A percentile compares a stretch with the other conserved stretches of the same genome.
phyloP scores from a whole-genome alignment of 2,888 invertebrate genomes.

The Eupithecia abbreviata region DNA sequence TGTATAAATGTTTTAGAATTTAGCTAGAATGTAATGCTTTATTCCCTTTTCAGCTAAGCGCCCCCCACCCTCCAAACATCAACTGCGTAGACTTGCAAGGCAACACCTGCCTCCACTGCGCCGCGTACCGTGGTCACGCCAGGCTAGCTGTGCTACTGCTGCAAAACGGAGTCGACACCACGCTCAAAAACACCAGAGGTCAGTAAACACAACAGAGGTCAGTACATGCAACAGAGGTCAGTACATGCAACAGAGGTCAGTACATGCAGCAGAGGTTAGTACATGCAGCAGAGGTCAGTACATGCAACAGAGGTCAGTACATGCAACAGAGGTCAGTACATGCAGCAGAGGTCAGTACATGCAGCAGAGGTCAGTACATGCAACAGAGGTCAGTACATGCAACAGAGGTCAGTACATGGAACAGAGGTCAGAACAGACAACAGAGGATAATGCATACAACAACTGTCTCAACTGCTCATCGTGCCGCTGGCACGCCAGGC shows the following conservation, averaged over 20 bases:
- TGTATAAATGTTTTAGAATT: background rate
- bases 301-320: background rate
- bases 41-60: constrained; percentile 74
- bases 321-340: background rate
- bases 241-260: background rate
- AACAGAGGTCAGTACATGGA: background rate
- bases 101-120: constrained; percentile 87
- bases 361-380: no score
- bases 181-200: constrained; percentile 85
- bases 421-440: no score
- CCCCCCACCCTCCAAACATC: constrained; percentile 83
- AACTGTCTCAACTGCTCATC: no score
- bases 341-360: background rate
- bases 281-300: no score
- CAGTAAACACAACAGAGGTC: constrained; percentile 7
- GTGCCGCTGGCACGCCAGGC: no score
- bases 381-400: no score
- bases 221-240: background rate
- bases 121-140: constrained; percentile 86
- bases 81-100: constrained; percentile 86
- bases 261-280: no score
- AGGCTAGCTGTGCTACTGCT: constrained; percentile 85
- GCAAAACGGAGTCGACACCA: constrained; percentile 87
- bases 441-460: no score
- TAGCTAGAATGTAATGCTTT: background rate